Percentiles rank a stretch among this genome's conserved stretches.
Evolutionary conservation across 2,113 vertebrate species (phyloP).

Genomic region (Elephantulus edwardii): DNA sequence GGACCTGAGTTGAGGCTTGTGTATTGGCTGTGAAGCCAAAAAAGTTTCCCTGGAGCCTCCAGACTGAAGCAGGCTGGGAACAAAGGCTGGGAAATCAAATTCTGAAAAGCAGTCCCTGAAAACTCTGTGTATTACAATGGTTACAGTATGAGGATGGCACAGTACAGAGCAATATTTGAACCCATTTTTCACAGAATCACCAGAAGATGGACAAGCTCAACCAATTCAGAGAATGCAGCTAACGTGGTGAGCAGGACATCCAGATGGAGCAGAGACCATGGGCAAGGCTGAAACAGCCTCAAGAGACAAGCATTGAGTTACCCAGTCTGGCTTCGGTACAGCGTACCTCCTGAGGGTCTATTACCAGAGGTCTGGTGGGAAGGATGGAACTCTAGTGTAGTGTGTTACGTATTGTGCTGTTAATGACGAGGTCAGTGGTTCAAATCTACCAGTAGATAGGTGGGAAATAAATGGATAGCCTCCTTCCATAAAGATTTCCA

Average conservation of each 20-base stretch:
- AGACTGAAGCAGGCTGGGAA: background rate
- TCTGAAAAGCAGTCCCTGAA: background rate
- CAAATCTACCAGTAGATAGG: no score
- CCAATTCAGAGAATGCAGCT: background rate
- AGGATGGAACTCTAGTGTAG: no score
- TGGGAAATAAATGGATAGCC: no score
- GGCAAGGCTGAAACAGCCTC: background rate
- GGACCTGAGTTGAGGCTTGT: background rate
- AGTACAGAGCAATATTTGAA: background rate
- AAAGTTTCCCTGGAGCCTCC: background rate
- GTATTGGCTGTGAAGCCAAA: background rate
- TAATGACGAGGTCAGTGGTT: no score
- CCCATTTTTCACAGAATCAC: background rate
- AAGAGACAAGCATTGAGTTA: background rate
- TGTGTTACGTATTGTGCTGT: no score
- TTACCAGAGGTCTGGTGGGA: background rate
- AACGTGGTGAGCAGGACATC: background rate
- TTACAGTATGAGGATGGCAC: background rate
- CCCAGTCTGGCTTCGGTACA: background rate
- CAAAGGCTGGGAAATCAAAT: background rate
- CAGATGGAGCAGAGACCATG: background rate
- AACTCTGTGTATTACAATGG: background rate
- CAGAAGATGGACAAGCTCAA: background rate
- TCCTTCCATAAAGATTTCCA: no score
- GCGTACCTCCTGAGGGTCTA: fast-evolving